These are phyloP conservation scores for Heptranchias perlo DNA, from an alignment of 2,113 vertebrate genomes.

Conservation along the genomic window DNA sequence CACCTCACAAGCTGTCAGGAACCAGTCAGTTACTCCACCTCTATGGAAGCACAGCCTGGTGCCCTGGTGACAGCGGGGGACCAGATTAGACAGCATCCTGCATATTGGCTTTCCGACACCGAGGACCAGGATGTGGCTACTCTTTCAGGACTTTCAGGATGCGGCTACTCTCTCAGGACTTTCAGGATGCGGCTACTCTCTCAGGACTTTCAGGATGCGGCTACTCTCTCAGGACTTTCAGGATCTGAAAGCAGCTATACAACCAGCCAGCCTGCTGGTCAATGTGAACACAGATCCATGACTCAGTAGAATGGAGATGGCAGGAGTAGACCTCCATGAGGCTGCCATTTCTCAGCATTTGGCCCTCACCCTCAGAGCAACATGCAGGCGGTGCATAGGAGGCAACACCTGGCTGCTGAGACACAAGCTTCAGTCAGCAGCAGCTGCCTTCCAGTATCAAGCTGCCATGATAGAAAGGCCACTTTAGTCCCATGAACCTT, in stretches of 20 bases:
- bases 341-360: neutral
- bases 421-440: neutral
- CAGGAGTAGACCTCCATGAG: neutral
- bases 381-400: neutral
- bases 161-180: neutral
- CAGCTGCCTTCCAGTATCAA: neutral
- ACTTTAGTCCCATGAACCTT: neutral
- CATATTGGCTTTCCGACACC: neutral
- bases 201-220: neutral
- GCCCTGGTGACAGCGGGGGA: neutral
- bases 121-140: neutral
- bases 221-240: neutral
- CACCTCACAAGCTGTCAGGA: neutral
- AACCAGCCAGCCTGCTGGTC: no score
- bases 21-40: neutral
- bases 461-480: neutral
- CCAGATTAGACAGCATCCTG: neutral
- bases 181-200: neutral
- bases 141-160: neutral
- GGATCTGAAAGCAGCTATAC: neutral
- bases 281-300: neutral
- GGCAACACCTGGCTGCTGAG: neutral
- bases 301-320: neutral
- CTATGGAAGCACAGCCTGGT: neutral
- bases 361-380: neutral